Evolutionary conservation across 2,888 invertebrate species (phyloP), one percentile per base, ranked within the genome.

Genomic region (Copidosoma aretas): DNA sequence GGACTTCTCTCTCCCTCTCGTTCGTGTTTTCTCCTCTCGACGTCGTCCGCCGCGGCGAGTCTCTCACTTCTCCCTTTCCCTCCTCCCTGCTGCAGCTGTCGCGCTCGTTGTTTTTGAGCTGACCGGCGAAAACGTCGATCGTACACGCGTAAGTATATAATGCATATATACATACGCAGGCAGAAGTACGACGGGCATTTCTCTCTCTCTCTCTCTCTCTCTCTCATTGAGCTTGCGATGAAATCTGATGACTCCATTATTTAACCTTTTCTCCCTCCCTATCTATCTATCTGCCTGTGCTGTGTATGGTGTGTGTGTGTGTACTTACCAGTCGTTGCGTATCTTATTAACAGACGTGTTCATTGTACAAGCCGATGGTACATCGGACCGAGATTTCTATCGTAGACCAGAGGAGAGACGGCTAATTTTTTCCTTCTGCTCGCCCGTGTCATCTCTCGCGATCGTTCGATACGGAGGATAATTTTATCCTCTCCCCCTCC

Each of bases 191-290:
- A 14, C 22, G 54, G 25, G 22, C 54, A 15, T 54, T 22, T 25
- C 54, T 24, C 22, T 32, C 32, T 49, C 10, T 10, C 49, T 49
- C 52, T 12, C 52, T 19, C 52, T 19, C 52, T 8, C 52, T 53
- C 52, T 53, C 52, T 22, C 32, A 32, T 32, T 32, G 32, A 8
- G 4, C 8, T 32, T 12, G 43, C 68, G 64, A 68, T 64, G 64
- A 63, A 64, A 64, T 68, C 68, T 56, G 68, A 60, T 56, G 68
- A 68, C 60, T 64, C 64, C 64, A 60, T 64, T 64, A 64, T 64
- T 64, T 46, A 4, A 12, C 43, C 32, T 12, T 46, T 17, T 46
- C 12, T 46, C 43, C 19, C 17, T 60, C 25, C 21, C 46, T 24
- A 21, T 25, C 57, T 19, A 21, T 25, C 43, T 25, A 32, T 54